Base-by-base conservation (phyloP, 2,797 vertebrate genomes). In the Mus minutoides region DNA sequence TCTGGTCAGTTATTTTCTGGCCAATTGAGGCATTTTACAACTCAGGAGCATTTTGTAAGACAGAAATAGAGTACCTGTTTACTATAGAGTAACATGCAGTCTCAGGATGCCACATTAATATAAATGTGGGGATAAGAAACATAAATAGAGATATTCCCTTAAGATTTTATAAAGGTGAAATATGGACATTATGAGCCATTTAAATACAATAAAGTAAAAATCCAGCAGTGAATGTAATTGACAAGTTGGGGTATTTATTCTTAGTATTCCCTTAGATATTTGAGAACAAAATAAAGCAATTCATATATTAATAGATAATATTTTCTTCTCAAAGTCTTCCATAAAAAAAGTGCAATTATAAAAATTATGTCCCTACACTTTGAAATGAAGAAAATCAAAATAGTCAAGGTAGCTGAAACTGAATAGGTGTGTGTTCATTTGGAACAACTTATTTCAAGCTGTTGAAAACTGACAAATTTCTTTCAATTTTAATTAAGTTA, bases 61-160 rank as follows among this genome's bases (percentile, higher is more conserved):
- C 73, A 40, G 76, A 73, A 96, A 95, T 90, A 93, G 96, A 83
- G 56, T 97, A 79, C 5, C 40, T 79, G 0, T 76, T 29, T 90
- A 71, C 40, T 97, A 46, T 90, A 90, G 22, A 97, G 93, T 22
- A 91, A n/a, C 12, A 43, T 62, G 92, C 86, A 54, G 0, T 94
- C 52, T 94, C 90, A 96, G 67, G 2, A 94, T 85, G 49, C 91
- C 77, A 94, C 88, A 6, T 97, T 97, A 96, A 88, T 93, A 88
- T 92, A 95, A 83, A 90, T 96, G 58, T 89, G 79, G 9, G 54
- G 52, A 95, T 95, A 96, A 97, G 22, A 80, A 88, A 49, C 54
- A 92, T 24, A 11, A 96, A 95, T 96, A 97, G 95, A 97, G 97
- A 97, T 19, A 56, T 16, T 58, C 37, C 95, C 3, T 29, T n/a